Evolutionary conservation across 2,797 vertebrate species (phyloP).

Genomic region (Avahi laniger): DNA sequence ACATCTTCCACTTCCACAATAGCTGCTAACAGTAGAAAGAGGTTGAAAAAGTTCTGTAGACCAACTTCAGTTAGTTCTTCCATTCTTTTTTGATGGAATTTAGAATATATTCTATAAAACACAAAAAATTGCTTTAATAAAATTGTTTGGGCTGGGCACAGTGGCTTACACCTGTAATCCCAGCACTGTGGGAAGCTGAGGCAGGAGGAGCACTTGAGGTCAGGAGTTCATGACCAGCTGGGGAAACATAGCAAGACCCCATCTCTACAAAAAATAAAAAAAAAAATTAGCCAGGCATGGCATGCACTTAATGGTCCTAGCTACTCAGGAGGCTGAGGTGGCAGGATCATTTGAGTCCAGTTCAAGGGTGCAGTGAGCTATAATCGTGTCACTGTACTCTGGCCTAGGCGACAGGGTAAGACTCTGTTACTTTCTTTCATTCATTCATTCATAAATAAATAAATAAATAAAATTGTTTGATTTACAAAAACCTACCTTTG

Average conservation of each 20-base stretch:
- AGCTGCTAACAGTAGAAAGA: constrained; percentile 92
- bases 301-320: no score
- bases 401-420: neutral
- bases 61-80: constrained; percentile 94
- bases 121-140: constrained; percentile 14
- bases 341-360: neutral
- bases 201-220: neutral
- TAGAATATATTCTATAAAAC: constrained; percentile 94
- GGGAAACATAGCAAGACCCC: no score
- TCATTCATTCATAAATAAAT: neutral
- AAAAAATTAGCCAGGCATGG: no score
- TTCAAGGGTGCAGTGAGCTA: neutral
- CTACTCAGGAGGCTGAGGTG: neutral
- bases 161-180: neutral
- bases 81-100: constrained; percentile 96
- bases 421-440: neutral
- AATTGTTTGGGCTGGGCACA: neutral
- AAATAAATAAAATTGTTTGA: neutral
- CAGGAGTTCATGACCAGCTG: neutral
- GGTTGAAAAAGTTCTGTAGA: constrained; percentile 94
- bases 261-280: no score
- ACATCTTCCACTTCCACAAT: constrained; percentile 93
- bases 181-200: neutral
- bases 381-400: neutral
- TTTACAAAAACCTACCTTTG: constrained; percentile 18